Percentiles rank a stretch among this genome's conserved stretches.
Evolutionary conservation across 2,888 invertebrate species (phyloP).

Genomic region (Thymelicus lineola): DNA sequence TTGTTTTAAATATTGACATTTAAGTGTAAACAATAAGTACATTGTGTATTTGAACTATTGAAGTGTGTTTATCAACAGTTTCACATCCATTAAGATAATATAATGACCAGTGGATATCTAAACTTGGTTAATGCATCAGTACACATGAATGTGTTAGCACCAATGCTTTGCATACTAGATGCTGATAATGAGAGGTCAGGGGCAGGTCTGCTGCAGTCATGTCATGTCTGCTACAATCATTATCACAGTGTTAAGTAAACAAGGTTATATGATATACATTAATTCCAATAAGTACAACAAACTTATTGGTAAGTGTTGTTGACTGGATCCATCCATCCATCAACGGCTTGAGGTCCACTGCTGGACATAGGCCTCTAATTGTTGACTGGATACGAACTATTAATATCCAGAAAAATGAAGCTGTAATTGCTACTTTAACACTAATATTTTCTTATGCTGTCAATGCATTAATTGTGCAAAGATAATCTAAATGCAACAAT

Average conservation of each 20-base stretch:
- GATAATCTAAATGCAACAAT: not conserved
- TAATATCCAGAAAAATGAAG: too few species aligned
- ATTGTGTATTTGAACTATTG: constrained; percentile 35
- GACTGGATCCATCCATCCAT: too few species aligned
- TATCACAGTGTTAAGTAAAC: constrained; percentile 27
- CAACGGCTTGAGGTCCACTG: too few species aligned
- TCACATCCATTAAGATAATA: constrained; percentile 2
- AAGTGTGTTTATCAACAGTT: constrained; percentile 29
- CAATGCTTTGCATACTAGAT: not conserved
- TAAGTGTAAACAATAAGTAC: constrained; percentile 37
- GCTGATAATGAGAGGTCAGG: not conserved
- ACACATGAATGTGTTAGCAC: not conserved
- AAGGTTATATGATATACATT: constrained; percentile 8
- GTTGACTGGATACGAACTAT: too few species aligned
- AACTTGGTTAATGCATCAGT: constrained; percentile 17
- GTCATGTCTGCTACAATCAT: constrained; percentile 13
- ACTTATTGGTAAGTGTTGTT: too few species aligned
- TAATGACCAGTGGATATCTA: not conserved
- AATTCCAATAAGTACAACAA: too few species aligned
- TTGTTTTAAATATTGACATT: constrained; percentile 37
- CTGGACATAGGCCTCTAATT: too few species aligned
- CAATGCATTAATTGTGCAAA: too few species aligned
- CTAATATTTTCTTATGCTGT: too few species aligned
- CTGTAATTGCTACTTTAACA: too few species aligned
- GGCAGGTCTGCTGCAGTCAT: constrained; percentile 5